Evolutionary conservation across 2,888 invertebrate genomes (phyloP).

Genomic region (Rhingia rostrata): DNA sequence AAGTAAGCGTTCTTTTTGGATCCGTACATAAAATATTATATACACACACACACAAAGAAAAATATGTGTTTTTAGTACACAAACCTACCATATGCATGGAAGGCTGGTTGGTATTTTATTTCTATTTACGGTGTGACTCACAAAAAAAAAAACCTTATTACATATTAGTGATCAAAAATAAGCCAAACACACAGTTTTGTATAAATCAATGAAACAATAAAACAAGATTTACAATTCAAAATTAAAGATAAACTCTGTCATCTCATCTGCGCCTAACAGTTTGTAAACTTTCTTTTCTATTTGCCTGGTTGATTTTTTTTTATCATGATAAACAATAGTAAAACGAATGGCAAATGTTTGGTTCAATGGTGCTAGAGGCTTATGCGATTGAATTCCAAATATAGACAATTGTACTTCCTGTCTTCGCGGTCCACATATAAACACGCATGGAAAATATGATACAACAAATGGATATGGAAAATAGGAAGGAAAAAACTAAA

Average conservation of each 20-base stretch:
- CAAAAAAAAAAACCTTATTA: not conserved
- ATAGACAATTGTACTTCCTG: constrained; percentile 61
- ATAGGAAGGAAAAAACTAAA: constrained; percentile 22
- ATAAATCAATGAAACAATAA: constrained; percentile 17
- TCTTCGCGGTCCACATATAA: constrained; percentile 21
- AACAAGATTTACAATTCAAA: not conserved
- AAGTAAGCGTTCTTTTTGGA: not conserved
- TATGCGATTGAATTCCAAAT: constrained; percentile 51
- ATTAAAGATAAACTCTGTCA: not conserved
- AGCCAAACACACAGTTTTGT: not conserved
- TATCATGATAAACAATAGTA: constrained; percentile 33
- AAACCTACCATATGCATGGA: not conserved
- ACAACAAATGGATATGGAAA: constrained; percentile 22
- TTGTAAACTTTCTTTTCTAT: constrained; percentile 32
- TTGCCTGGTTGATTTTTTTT: constrained; percentile 3
- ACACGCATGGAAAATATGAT: constrained; percentile 23
- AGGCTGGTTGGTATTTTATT: constrained; percentile 17
- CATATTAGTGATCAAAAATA: constrained; percentile 11
- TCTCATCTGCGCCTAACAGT: not conserved
- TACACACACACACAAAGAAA: not conserved
- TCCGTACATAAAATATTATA: not conserved
- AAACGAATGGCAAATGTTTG: constrained; percentile 15
- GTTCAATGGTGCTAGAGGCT: constrained; percentile 26
- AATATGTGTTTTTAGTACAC: constrained; percentile 1
- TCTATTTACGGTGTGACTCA: constrained; percentile 27